Conservation (phyloP, 2,797 vertebrate genomes). For the Falco peregrinus region DNA sequence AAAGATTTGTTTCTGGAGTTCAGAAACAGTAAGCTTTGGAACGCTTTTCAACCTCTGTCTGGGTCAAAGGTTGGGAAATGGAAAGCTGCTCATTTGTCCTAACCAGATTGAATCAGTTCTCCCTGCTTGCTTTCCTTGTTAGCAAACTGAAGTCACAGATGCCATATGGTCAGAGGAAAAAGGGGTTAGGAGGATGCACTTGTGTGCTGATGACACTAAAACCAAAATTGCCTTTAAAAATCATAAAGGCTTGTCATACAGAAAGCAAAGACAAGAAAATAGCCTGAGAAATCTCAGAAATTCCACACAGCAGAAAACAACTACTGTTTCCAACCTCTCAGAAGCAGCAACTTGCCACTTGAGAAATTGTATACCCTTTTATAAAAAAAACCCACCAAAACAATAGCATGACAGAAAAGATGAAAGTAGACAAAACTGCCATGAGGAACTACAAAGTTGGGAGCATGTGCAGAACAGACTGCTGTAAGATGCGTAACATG, state of each 20-base stretch:
- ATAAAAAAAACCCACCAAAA: not conserved
- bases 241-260: not conserved
- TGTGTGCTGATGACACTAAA: not conserved
- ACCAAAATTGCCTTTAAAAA: not conserved
- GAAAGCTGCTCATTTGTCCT: not conserved
- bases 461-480: not conserved
- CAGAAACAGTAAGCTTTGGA: not conserved
- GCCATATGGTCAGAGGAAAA: not conserved
- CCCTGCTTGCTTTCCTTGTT: not conserved
- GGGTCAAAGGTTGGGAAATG: not conserved
- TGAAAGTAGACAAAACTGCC: not conserved
- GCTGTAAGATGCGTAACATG: not conserved
- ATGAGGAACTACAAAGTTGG: not conserved
- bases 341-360: not conserved
- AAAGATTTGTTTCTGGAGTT: not conserved
- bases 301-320: not conserved
- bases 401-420: not conserved
- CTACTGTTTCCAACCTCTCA: not conserved
- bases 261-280: not conserved
- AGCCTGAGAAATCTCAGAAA: not conserved
- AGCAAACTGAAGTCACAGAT: not conserved
- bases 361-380: not conserved
- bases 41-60: slow-evolving; percentile 2
- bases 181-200: not conserved
- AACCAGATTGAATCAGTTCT: not conserved